Evolutionary conservation across 2,113 vertebrate genomes (phyloP).

Genomic region (Chaenocephalus aceratus): DNA sequence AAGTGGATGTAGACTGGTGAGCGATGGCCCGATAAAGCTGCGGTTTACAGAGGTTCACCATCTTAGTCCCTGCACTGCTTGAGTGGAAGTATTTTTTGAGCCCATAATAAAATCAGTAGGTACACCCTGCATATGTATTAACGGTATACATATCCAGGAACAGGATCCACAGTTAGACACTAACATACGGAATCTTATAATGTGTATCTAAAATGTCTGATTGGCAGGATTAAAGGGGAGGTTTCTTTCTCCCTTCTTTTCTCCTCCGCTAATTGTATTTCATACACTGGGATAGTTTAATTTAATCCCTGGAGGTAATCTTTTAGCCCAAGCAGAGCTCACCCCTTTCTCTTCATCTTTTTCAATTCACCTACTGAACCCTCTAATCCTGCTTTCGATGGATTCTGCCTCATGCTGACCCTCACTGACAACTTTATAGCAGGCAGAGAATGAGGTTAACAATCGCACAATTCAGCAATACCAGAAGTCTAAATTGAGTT

Average conservation of each 20-base stretch:
- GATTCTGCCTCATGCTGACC: conserved; percentile 41
- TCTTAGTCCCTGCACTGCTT: conserved; percentile 13
- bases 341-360: conserved; percentile 61
- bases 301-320: conserved; percentile 76
- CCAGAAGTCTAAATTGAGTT: conserved; percentile 42
- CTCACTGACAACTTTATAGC: conserved; percentile 39
- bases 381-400: conserved; percentile 62
- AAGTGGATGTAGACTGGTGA: conserved; percentile 55
- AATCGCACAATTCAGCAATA: conserved; percentile 48
- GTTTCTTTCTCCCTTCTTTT: conserved; percentile 22
- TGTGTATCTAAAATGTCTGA: conserved; percentile 20
- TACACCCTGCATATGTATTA: conserved; percentile 6
- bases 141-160: neutral
- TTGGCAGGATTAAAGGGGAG: conserved; percentile 30
- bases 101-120: conserved; percentile 17
- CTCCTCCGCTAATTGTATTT: conserved; percentile 45
- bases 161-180: neutral
- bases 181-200: neutral
- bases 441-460: conserved; percentile 54
- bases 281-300: conserved; percentile 47
- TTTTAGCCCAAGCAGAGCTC: conserved; percentile 36
- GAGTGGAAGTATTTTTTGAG: conserved; percentile 37
- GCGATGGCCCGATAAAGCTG: conserved; percentile 38
- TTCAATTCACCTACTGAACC: conserved; percentile 60
- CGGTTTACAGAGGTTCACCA: conserved; percentile 29